These are phyloP conservation scores for Stomatorhinus walkeri DNA, from an alignment of 2,797 vertebrate species.

Conservation along the genomic window DNA sequence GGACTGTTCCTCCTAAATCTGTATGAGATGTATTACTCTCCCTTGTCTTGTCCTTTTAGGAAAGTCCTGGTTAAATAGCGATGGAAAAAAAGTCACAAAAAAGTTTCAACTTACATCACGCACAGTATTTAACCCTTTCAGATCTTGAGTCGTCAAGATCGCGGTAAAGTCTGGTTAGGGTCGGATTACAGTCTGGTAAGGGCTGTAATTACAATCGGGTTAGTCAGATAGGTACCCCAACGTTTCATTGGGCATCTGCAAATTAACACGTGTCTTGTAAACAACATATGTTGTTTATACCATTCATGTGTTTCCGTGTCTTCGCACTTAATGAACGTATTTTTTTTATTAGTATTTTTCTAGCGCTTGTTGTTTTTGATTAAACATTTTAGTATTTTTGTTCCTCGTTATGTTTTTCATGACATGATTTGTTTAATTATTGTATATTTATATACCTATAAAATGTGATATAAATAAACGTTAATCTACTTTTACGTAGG, in stretches of 20 bases:
- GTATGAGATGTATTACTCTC: neutral
- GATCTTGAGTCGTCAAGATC: neutral
- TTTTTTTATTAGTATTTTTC: neutral
- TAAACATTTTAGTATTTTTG: neutral
- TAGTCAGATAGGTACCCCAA: neutral
- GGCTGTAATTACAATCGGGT: neutral
- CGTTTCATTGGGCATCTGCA: conserved; percentile 13
- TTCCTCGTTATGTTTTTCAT: neutral
- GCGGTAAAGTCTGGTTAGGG: neutral
- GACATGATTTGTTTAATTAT: neutral
- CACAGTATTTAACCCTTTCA: conserved; percentile 55
- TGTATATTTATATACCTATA: neutral
- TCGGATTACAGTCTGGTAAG: neutral
- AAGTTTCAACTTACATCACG: conserved; percentile 49
- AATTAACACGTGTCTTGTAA: conserved; percentile 8
- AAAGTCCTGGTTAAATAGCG: conserved; percentile 52
- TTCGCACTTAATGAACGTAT: neutral
- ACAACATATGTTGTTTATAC: neutral
- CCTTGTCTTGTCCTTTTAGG: conserved; percentile 28
- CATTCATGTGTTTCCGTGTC: neutral
- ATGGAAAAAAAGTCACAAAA: conserved; percentile 50
- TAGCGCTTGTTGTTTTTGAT: neutral
- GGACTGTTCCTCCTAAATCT: conserved; percentile 34
- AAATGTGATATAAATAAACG: neutral
- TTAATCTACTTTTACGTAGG: neutral